Conservation (phyloP, 2,797 vertebrate genomes). For the Distichodus sexfasciatus region DNA sequence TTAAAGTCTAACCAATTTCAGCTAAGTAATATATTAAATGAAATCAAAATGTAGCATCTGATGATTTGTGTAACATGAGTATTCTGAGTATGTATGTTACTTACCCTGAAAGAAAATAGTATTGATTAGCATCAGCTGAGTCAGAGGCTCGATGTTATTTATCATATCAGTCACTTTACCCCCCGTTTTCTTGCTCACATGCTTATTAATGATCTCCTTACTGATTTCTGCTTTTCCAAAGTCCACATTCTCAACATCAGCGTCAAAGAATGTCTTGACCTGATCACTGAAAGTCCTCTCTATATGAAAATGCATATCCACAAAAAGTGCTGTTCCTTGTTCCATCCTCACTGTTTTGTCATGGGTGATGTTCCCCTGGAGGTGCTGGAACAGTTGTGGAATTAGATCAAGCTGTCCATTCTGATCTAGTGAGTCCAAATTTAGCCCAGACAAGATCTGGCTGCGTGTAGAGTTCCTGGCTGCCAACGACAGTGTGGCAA, state of each 20-base stretch:
- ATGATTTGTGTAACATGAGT: too few species aligned
- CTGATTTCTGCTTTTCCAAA: constrained; percentile 67
- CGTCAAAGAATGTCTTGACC: constrained; percentile 78
- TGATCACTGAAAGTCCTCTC: constrained; percentile 74
- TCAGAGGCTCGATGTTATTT: constrained; percentile 69
- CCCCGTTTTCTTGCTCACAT: constrained; percentile 73
- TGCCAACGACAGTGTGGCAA: constrained; percentile 77
- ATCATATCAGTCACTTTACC: constrained; percentile 76
- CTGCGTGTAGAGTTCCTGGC: constrained; percentile 69
- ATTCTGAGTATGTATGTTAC: constrained; percentile 1
- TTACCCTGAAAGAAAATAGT: constrained; percentile 87
- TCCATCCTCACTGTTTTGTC: constrained; percentile 73
- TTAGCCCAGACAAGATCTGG: constrained; percentile 77
- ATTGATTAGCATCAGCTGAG: constrained; percentile 79
- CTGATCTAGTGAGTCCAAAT: constrained; percentile 66
- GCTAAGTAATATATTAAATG: neutral
- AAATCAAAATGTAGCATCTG: neutral
- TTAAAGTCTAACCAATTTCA: neutral
- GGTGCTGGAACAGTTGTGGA: constrained; percentile 76
- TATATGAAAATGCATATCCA: constrained; percentile 67
- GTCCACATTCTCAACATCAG: constrained; percentile 76
- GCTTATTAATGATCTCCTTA: constrained; percentile 75
- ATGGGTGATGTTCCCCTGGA: constrained; percentile 74
- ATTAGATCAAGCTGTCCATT: constrained; percentile 61
- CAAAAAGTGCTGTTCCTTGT: constrained; percentile 78